A percentile compares a stretch with the other conserved stretches of the same genome.
Evolutionary conservation across 2,113 vertebrate species (phyloP).

Genomic region (Gopherus flavomarginatus): DNA sequence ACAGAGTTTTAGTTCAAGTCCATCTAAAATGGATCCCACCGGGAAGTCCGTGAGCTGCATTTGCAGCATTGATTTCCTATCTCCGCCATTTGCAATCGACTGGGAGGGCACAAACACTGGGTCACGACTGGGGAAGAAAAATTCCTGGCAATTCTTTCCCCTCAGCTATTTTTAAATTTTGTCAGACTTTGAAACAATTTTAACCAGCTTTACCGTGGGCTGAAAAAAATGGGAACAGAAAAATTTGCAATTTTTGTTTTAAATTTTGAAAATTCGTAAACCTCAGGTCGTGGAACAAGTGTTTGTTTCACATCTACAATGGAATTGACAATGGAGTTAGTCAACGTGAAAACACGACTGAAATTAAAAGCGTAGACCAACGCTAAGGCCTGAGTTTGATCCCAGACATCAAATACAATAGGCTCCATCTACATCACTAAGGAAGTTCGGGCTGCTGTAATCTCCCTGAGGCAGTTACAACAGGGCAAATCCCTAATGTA

Average conservation of each 20-base stretch:
- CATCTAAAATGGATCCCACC: background rate
- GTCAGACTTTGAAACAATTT: background rate
- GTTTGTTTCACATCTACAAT: background rate
- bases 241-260: background rate
- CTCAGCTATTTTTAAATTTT: background rate
- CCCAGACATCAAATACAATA: background rate
- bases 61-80: background rate
- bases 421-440: background rate
- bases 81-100: background rate
- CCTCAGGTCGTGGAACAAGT: background rate
- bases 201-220: background rate
- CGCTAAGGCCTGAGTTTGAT: background rate
- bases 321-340: background rate
- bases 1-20: too few relatives aligned
- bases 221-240: background rate
- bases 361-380: background rate
- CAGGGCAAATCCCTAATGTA: background rate
- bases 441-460: accelerated
- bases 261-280: background rate
- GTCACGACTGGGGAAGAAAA: background rate
- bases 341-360: background rate
- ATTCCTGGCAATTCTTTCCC: background rate
- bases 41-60: background rate
- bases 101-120: background rate
- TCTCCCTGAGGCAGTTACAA: background rate